Conservation (phyloP, 2,888 invertebrate genomes). For the Brachyopa scutellaris region DNA sequence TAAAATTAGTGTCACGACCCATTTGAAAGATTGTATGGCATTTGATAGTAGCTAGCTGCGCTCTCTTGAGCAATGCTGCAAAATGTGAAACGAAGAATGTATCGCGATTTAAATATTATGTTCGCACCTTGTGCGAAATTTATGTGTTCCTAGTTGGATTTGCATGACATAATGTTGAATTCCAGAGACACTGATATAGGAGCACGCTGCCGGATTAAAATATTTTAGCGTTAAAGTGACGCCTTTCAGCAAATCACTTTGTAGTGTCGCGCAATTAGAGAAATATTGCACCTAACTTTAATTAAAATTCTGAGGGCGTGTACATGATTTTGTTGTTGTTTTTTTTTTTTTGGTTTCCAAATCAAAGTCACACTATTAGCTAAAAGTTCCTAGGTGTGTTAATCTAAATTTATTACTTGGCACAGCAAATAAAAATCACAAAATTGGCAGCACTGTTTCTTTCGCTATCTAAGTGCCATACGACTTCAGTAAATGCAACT, state of each 20-base stretch:
- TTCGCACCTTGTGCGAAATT: conserved; percentile 48
- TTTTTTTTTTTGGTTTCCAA: no score
- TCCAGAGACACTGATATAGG: conserved; percentile 22
- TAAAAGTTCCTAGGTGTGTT: no score
- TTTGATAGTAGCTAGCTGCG: conserved; percentile 41
- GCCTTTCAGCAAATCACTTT: conserved; percentile 20
- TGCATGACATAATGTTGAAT: conserved; percentile 45
- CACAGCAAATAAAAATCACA: no score
- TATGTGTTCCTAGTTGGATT: conserved; percentile 43
- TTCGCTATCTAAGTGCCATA: no score
- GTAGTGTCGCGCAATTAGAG: conserved; percentile 44
- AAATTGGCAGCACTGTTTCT: no score
- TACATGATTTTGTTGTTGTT: conserved; percentile 2
- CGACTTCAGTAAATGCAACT: no score
- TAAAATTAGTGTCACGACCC: conserved; percentile 51
- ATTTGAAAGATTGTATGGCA: conserved; percentile 54
- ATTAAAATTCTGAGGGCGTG: conserved; percentile 45
- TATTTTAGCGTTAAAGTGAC: conserved; percentile 44
- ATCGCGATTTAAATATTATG: neutral
- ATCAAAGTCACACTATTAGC: conserved; percentile 5
- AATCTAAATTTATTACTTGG: no score
- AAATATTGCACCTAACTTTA: conserved; percentile 19
- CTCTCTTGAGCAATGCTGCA: conserved; percentile 8
- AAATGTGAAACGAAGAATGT: neutral
- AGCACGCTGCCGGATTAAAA: conserved; percentile 60